Evolutionary conservation across 2,113 vertebrate species (phyloP), one percentile per base, ranked within the genome.

Genomic region (Anthoscopus minutus): DNA sequence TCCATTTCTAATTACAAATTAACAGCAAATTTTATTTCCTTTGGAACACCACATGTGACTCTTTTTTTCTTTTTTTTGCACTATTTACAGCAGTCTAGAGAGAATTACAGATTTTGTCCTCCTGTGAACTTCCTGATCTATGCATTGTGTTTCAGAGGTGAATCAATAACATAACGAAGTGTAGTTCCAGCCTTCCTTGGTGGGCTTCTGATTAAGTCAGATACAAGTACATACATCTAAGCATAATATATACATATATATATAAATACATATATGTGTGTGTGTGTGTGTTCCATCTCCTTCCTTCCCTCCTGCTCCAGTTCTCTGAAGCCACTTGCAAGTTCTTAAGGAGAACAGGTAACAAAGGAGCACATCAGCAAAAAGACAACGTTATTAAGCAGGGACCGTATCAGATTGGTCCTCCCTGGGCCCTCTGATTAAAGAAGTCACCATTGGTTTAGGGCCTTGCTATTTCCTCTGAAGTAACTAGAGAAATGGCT

Each of bases 21-120:
- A 93, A 44, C 24, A 69, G 28, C 61, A 84, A 86, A 61, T 69
- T 91, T 86, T 89, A 50, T 81, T 93, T 91, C 67, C 45, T 73
- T 83, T 91, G 67, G 64, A 66, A 77, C 38, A 53, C n/a, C 23
- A 11, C 37, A 21, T 2, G 4, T 24, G 42, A 78, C 62, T 87
- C 20, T 35, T 77, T 80, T 92, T 64, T 30, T 21, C 50, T 80
- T 47, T 66, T 28, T 18, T 51, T 69, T 24, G 2, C 27, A 31
- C 45, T 73, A 35, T 74, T 91, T 77, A 54, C 60, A 92, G 69
- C 38, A 62, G 31, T 90, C 71, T 79, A 82, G 72, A 69, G 33
- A 54, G 37, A 76, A 69, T 8, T 51, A 58, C 22, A 60, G 42
- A 74, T 92, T 83, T 83, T 86, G 54, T 77, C 28, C 9, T 86